phyloP scores from a whole-genome alignment of 2,113 vertebrate genomes.

The Romanogobio albipinnatus region DNA sequence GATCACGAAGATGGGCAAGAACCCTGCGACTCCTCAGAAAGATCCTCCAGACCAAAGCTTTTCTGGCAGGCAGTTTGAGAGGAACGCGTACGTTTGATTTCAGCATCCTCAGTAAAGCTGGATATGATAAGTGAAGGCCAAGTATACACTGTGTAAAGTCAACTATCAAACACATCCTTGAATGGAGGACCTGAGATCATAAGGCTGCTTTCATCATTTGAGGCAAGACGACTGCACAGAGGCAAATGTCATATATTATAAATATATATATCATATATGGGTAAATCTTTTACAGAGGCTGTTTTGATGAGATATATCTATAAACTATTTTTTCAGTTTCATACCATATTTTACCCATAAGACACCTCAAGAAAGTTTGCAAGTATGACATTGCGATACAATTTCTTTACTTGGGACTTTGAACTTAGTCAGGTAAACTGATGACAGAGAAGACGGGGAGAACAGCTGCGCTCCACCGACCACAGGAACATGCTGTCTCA shows the following conservation, averaged over 20 bases:
- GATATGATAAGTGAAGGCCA: neutral
- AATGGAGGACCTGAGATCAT: neutral
- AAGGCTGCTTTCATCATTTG: neutral
- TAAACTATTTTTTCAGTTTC: neutral
- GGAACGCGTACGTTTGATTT: conserved; percentile 77
- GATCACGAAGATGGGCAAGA: conserved; percentile 72
- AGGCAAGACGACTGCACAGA: neutral
- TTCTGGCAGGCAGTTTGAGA: conserved; percentile 70
- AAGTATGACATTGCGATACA: neutral
- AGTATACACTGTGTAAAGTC: conserved; percentile 1
- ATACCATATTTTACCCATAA: neutral
- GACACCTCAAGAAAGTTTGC: neutral
- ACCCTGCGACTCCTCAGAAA: conserved; percentile 62
- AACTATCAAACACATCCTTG: conserved; percentile 5
- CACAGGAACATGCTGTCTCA: conserved; percentile 26
- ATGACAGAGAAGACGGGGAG: conserved; percentile 28
- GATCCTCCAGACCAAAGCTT: conserved; percentile 45
- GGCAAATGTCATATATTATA: neutral
- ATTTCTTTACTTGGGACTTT: conserved; percentile 1
- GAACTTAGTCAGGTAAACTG: conserved; percentile 21
- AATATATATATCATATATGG: neutral
- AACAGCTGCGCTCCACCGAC: conserved; percentile 16
- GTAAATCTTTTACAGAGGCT: neutral
- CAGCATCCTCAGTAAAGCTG: neutral
- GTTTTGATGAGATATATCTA: neutral